Conservation (phyloP, 2,888 invertebrate species). For the Drosophila siamana region DNA sequence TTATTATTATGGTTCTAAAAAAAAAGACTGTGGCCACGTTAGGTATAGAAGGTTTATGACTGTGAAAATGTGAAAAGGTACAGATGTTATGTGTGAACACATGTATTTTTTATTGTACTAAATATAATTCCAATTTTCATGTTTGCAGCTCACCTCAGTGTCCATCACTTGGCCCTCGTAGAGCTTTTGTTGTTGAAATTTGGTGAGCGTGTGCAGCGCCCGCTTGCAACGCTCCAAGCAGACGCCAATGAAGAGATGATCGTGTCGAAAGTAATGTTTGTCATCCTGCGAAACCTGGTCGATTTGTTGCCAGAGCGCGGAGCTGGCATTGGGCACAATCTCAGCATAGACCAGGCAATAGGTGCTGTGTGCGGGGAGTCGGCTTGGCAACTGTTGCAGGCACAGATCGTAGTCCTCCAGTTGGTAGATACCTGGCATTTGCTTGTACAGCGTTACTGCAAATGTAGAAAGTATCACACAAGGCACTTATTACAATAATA, state of each 20-base stretch:
- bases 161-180: constrained; percentile 47
- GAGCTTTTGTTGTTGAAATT: constrained; percentile 49
- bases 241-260: constrained; percentile 78
- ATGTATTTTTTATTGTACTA: no score
- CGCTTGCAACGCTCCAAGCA: constrained; percentile 76
- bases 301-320: constrained; percentile 76
- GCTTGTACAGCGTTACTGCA: constrained; percentile 70
- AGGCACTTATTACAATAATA: constrained; percentile 3
- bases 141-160: constrained; percentile 48
- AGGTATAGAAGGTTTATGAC: no score
- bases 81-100: no score
- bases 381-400: constrained; percentile 85
- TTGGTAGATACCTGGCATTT: constrained; percentile 76
- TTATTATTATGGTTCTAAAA: no score
- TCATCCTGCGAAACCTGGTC: constrained; percentile 62
- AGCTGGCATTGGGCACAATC: constrained; percentile 71
- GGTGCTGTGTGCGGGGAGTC: constrained; percentile 37
- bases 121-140: no score
- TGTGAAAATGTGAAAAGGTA: no score
- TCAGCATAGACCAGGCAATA: constrained; percentile 82
- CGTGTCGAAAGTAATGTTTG: constrained; percentile 75
- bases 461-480: not conserved
- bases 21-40: no score
- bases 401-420: constrained; percentile 83
- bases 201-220: constrained; percentile 34